A percentile compares a stretch with the other conserved stretches of the same genome.
phyloP scores from a whole-genome alignment of 2,888 invertebrate species.

The Drosophila meridiana region DNA sequence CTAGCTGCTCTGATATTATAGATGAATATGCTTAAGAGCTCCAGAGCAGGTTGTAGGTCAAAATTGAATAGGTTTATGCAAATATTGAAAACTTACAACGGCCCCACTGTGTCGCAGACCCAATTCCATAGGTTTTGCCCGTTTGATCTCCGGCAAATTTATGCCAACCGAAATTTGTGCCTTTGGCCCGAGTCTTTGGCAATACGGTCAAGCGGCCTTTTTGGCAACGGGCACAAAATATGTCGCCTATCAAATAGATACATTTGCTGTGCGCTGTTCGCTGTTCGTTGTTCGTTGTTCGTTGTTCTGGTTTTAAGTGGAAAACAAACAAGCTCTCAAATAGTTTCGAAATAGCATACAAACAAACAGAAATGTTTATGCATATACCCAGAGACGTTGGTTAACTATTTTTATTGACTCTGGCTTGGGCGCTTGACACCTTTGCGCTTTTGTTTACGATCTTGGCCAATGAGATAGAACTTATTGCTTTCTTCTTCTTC shows the following conservation, averaged over 20 bases:
- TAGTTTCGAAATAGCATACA: conserved; percentile 42
- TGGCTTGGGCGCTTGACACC: conserved; percentile 77
- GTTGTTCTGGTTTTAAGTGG: conserved; percentile 74
- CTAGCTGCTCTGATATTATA: conserved; percentile 45
- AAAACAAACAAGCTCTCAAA: conserved; percentile 77
- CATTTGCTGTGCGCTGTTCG: conserved; percentile 56
- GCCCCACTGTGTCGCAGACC: conserved; percentile 55
- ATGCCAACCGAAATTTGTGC: conserved; percentile 32
- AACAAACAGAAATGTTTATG: conserved; percentile 27
- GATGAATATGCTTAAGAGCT: conserved; percentile 43
- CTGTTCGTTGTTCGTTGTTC: conserved; percentile 50
- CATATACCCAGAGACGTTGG: conserved; percentile 35
- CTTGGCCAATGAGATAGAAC: conserved; percentile 32
- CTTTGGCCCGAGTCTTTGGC: conserved; percentile 18
- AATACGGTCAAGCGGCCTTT: conserved; percentile 33
- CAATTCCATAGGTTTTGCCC: conserved; percentile 25
- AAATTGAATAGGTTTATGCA: conserved; percentile 44
- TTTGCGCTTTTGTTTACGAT: conserved; percentile 74
- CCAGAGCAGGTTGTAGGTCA: conserved; percentile 19
- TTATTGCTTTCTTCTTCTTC: background rate
- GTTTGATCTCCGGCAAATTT: conserved; percentile 22
- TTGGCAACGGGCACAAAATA: conserved; percentile 47
- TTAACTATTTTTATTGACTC: conserved; percentile 78
- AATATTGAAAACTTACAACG: conserved; percentile 51
- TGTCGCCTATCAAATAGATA: conserved; percentile 60